Evolutionary conservation across 2,113 vertebrate genomes (phyloP).

Genomic region (Lipophrys pholis): DNA sequence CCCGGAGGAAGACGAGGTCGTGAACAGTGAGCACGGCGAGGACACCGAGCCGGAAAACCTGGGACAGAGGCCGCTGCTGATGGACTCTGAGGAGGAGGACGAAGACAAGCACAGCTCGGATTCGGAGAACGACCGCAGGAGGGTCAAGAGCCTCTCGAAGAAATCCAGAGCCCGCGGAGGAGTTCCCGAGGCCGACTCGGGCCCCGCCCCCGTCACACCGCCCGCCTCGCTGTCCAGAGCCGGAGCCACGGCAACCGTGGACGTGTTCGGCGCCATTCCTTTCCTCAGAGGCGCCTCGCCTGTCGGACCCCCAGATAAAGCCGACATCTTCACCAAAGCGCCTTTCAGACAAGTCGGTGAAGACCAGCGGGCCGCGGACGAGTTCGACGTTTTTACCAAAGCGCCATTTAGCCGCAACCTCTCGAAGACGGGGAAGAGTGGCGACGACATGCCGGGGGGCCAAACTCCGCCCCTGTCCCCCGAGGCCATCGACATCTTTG

Average conservation of each 20-base stretch:
- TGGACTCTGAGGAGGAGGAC: constrained; percentile 96
- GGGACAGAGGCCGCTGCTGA: constrained; percentile 94
- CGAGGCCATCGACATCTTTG: constrained; percentile 87
- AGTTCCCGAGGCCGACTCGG: constrained; percentile 59
- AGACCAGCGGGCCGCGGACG: constrained; percentile 82
- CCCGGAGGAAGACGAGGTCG: constrained; percentile 90
- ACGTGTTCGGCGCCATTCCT: constrained; percentile 91
- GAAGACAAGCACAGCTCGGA: constrained; percentile 93
- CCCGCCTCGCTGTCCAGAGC: constrained; percentile 34
- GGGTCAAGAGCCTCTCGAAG: constrained; percentile 56
- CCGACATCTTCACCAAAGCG: constrained; percentile 71
- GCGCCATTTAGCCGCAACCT: constrained; percentile 92
- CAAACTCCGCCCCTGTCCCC: constrained; percentile 82
- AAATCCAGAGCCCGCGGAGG: not conserved
- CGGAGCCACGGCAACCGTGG: constrained; percentile 12
- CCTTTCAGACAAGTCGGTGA: constrained; percentile 73
- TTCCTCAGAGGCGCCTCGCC: constrained; percentile 82
- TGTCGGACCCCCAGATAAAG: constrained; percentile 49
- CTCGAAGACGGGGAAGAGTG: constrained; percentile 79
- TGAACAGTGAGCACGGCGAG: constrained; percentile 89
- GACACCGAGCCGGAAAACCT: constrained; percentile 91
- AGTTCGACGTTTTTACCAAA: constrained; percentile 95
- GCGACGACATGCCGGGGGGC: constrained; percentile 57
- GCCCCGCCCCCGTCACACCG: not conserved
- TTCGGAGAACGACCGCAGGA: constrained; percentile 85